These are phyloP conservation scores for Sympetrum striolatum DNA, from an alignment of 2,888 invertebrate genomes.

Conservation along the genomic window DNA sequence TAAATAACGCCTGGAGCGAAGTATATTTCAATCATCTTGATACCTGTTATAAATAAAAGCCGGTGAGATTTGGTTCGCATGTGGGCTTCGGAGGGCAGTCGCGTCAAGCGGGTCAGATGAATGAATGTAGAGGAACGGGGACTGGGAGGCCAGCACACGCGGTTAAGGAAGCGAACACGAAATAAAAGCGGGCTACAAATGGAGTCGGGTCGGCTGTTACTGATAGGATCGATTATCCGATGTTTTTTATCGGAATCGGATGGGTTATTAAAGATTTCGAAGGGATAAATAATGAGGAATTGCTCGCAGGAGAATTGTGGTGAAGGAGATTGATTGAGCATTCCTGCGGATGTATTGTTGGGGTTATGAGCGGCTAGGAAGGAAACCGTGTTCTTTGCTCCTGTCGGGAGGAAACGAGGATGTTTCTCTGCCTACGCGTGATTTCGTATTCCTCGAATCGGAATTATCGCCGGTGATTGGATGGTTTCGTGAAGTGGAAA, in stretches of 20 bases:
- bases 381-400: background rate
- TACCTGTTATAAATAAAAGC: slow-evolving; percentile 24
- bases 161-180: background rate
- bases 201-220: background rate
- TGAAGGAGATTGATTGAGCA: slow-evolving; percentile 24
- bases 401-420: background rate
- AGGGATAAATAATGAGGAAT: slow-evolving; percentile 24
- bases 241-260: background rate
- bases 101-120: slow-evolving; percentile 25
- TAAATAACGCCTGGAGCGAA: slow-evolving; percentile 38
- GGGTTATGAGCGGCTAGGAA: background rate
- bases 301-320: background rate
- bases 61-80: background rate
- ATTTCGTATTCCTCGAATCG: background rate
- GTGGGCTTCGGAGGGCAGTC: background rate
- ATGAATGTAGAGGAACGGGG: background rate
- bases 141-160: background rate
- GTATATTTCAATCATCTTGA: slow-evolving; percentile 42
- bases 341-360: background rate
- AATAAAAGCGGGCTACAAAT: background rate
- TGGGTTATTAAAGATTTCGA: background rate
- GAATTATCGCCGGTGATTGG: background rate
- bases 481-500: background rate
- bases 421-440: background rate
- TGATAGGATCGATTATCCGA: background rate